These are phyloP conservation scores for Drosophila mayaguana DNA, from an alignment of 2,888 invertebrate species.

Conservation along the genomic window DNA sequence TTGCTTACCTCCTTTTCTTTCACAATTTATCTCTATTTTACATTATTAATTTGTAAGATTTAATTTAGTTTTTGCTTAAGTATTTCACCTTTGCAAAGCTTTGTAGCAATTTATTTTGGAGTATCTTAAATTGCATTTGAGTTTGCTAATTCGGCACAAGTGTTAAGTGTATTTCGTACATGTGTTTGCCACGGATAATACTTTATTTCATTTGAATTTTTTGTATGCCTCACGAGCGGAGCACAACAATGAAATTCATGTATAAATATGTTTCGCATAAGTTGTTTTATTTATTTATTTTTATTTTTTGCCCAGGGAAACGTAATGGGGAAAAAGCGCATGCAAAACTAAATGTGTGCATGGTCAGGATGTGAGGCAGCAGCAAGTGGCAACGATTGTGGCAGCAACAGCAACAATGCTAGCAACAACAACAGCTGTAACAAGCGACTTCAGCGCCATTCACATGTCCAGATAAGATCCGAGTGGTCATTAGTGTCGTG, in stretches of 20 bases:
- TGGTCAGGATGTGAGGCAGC: slow-evolving; percentile 2
- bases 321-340: slow-evolving; percentile 22
- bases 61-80: neutral
- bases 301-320: slow-evolving; percentile 7
- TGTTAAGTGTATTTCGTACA: neutral
- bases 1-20: too few relatives aligned
- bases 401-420: slow-evolving; percentile 22
- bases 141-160: neutral
- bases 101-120: too few relatives aligned
- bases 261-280: slow-evolving; percentile 21
- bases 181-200: neutral
- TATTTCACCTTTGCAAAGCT: neutral
- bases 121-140: neutral
- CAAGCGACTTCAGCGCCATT: slow-evolving; percentile 42
- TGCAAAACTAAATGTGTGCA: slow-evolving; percentile 44
- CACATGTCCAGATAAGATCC: slow-evolving; percentile 67
- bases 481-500: slow-evolving; percentile 80
- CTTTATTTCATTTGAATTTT: neutral
- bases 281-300: slow-evolving; percentile 6
- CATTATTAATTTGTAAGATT: neutral
- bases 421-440: slow-evolving; percentile 16
- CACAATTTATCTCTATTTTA: too few relatives aligned
- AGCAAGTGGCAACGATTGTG: slow-evolving; percentile 5
- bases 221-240: slow-evolving; percentile 18
- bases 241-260: slow-evolving; percentile 37